These are phyloP conservation scores for Bubo bubo DNA, from an alignment of 2,113 vertebrate genomes.

Conservation along the genomic window DNA sequence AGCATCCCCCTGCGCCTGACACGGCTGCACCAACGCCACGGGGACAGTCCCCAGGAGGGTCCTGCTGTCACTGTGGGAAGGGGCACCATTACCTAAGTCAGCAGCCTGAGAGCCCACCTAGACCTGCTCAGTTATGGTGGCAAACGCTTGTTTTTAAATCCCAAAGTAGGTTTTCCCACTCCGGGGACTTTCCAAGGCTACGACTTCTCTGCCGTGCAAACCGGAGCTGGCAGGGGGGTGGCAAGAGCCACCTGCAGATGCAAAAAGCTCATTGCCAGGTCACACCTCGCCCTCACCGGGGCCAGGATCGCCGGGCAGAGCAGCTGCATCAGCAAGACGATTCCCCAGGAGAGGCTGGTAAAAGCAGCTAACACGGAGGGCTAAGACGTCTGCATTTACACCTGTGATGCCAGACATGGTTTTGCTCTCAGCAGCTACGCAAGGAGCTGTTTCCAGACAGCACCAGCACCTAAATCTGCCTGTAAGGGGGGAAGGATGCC, in stretches of 20 bases:
- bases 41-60: background rate
- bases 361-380: fast-evolving
- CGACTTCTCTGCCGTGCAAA: fast-evolving
- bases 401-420: background rate
- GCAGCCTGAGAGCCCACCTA: too few relatives aligned
- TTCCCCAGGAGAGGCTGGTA: background rate
- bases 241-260: background rate
- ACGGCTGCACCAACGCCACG: background rate
- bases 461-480: background rate
- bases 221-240: background rate
- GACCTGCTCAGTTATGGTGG: fast-evolving
- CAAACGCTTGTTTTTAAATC: fast-evolving
- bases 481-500: background rate
- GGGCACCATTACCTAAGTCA: fast-evolving
- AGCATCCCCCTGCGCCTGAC: background rate
- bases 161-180: fast-evolving
- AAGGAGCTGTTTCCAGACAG: background rate
- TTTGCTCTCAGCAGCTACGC: background rate
- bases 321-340: fast-evolving
- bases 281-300: background rate
- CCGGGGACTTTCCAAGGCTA: background rate
- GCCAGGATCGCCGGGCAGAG: background rate
- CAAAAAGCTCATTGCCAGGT: background rate
- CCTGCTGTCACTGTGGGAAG: background rate
- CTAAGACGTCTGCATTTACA: background rate